Base-by-base conservation (phyloP, 1,140 invertebrate genomes). In the Magallana gigas region DNA sequence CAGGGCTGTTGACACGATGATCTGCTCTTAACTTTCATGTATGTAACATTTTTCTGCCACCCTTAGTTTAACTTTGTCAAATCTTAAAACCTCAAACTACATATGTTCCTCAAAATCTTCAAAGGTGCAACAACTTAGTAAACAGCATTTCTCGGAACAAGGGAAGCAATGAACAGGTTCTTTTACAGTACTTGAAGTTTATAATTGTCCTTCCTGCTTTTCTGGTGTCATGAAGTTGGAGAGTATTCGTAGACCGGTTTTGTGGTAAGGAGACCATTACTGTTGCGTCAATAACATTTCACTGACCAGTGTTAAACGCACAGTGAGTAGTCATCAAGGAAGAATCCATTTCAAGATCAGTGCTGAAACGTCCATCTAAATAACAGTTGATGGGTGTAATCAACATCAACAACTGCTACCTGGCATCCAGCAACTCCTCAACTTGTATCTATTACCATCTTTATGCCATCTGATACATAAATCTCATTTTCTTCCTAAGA, bases 391-490 rank as follows among this genome's bases (percentile, higher is more conserved):
- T 80, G 12, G n/a, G n/a, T n/a, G n/a, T n/a, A n/a, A n/a, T n/a
- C n/a, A n/a, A n/a, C n/a, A n/a, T n/a, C n/a, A n/a, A 80, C 71
- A 12, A 80, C 71, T 80, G 71, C 71, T 14, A 23, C 71, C 83
- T 60, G 83, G 48, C 83, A 84, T 2, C 84, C 84, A 12, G 57
- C 56, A 9, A 86, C 85, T 48, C 68, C 68, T 59, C 60, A 23
- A 16, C 56, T 57, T 57, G 64, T 58, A 4, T 71, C 48, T 16
- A 86, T 57, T 5, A 68, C 85, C 14, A 59, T 57, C 57, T 57
- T 76, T 68, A 76, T 68, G 8, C 62, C 62, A 0, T 48, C 23
- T 80, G 85, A 16, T 8, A 81, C 85, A 86, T 80, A 80, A 80
- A 12, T 23, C 68, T 76, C 71, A 86, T 86, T 36, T 80, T 86